A percentile compares a stretch with the other conserved stretches of the same genome.
phyloP scores from a whole-genome alignment of 2,888 invertebrate genomes.

The Hirtodrosophila trivittata region DNA sequence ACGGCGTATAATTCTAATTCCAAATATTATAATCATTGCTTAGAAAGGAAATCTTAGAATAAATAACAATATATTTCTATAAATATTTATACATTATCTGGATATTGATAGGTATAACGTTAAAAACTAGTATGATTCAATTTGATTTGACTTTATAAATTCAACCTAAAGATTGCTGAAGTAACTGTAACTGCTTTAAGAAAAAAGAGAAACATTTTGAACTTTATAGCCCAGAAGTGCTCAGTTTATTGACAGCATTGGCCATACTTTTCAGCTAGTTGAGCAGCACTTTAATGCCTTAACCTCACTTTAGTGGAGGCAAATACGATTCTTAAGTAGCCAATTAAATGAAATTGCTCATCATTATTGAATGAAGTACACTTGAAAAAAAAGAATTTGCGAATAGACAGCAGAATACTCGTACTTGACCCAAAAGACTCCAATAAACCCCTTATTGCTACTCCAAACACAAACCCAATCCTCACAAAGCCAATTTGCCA shows the following conservation, averaged over 20 bases:
- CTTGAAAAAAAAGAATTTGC: conserved; percentile 1
- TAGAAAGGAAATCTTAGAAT: no score
- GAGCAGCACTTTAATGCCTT: neutral
- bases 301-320: neutral
- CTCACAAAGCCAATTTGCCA: conserved; percentile 11
- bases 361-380: conserved; percentile 3
- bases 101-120: neutral
- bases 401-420: conserved; percentile 1
- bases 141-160: neutral
- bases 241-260: neutral
- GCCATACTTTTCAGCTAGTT: conserved; percentile 3
- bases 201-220: no score
- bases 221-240: no score
- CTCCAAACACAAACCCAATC: neutral
- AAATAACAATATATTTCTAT: no score
- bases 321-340: neutral
- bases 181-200: no score
- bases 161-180: no score
- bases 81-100: no score
- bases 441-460: no score
- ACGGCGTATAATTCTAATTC: no score
- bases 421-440: conserved; percentile 10
- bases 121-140: neutral
- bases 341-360: conserved; percentile 1
- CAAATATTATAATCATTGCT: no score